Conservation (phyloP, 2,888 invertebrate genomes). For the Zygogramma bicolorata region DNA sequence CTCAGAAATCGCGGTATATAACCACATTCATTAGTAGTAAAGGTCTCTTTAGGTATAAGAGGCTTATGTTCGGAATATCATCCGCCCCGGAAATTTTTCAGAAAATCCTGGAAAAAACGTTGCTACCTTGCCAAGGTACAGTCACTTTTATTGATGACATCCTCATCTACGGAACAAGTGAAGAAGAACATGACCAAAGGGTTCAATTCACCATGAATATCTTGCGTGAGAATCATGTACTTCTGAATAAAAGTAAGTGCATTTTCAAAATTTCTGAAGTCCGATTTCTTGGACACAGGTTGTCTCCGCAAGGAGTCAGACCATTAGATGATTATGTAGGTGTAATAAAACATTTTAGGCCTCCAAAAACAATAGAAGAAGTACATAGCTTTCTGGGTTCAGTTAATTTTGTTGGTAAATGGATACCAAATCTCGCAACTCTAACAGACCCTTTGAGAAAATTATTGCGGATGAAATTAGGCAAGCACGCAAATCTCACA, state of each 20-base stretch:
- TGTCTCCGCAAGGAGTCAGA: too few relatives aligned
- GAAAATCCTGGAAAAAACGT: slow-evolving; percentile 12
- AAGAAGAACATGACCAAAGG: slow-evolving; percentile 8
- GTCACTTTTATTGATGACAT: slow-evolving; percentile 25
- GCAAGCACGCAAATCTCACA: too few relatives aligned
- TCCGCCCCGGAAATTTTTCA: slow-evolving; percentile 30
- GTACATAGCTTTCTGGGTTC: too few relatives aligned
- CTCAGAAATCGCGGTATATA: slow-evolving; percentile 33
- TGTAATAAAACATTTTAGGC: too few relatives aligned
- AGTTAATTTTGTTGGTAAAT: too few relatives aligned
- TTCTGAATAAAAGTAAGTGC: slow-evolving; percentile 45
- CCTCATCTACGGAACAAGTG: slow-evolving; percentile 12
- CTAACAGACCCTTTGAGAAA: too few relatives aligned
- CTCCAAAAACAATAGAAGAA: too few relatives aligned
- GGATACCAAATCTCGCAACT: too few relatives aligned
- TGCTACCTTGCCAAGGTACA: neutral
- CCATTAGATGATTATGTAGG: too few relatives aligned
- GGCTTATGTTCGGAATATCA: slow-evolving; percentile 33
- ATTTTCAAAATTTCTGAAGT: slow-evolving; percentile 49
- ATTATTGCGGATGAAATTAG: too few relatives aligned
- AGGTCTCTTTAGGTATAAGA: slow-evolving; percentile 32
- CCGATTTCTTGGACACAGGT: slow-evolving; percentile 29
- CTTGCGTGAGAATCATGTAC: slow-evolving; percentile 10
- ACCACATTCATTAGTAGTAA: slow-evolving; percentile 41
- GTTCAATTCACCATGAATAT: neutral